Percentiles rank a stretch among this genome's conserved stretches.
Evolutionary conservation across 2,888 invertebrate species (phyloP).

Genomic region (Erebia epiphron): DNA sequence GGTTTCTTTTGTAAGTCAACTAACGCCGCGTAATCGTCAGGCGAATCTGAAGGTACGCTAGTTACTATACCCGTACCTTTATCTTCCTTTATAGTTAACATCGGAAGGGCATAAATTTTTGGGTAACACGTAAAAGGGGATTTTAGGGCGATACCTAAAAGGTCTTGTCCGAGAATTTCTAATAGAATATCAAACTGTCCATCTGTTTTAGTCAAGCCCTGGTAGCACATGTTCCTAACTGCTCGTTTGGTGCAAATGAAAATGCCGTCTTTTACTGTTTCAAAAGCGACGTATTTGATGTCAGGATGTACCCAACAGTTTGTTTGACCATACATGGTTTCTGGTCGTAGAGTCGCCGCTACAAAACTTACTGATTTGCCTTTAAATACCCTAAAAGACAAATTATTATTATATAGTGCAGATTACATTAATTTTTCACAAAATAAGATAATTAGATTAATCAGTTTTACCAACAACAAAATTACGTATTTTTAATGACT

Average conservation of each 20-base stretch:
- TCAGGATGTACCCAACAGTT: constrained; percentile 99
- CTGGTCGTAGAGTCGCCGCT: constrained; percentile 98
- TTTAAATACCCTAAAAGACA: constrained; percentile 68
- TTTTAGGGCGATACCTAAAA: constrained; percentile 92
- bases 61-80: constrained; percentile 99
- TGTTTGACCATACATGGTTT: constrained; percentile 99
- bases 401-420: neutral
- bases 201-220: constrained; percentile 92
- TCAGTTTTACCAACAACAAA: too few relatives aligned
- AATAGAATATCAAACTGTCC: constrained; percentile 89
- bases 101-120: constrained; percentile 95
- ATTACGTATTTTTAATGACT: too few relatives aligned
- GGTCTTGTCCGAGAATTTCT: constrained; percentile 87
- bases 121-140: constrained; percentile 94
- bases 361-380: constrained; percentile 90
- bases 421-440: too few relatives aligned
- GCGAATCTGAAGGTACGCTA: constrained; percentile 99
- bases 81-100: constrained; percentile 98
- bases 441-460: too few relatives aligned
- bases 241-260: constrained; percentile 94
- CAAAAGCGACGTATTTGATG: constrained; percentile 95
- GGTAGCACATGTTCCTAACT: constrained; percentile 97
- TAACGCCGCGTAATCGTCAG: constrained; percentile 98
- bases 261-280: constrained; percentile 87
- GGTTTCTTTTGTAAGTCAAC: constrained; percentile 97